phyloP scores from a whole-genome alignment of 1,140 invertebrate species.

The Hetaerina americana region DNA sequence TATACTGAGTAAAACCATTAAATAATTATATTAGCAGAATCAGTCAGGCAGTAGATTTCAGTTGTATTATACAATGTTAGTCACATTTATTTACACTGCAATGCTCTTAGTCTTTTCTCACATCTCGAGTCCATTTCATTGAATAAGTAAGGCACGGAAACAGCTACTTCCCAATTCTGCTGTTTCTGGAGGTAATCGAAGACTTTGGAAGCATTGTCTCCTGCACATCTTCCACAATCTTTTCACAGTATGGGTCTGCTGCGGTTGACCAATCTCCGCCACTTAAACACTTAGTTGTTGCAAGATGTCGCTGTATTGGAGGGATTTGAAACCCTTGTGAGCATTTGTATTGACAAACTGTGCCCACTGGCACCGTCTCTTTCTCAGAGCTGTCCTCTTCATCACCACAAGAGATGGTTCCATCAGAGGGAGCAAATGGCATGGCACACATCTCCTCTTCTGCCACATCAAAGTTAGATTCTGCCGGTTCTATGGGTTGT shows the following conservation, averaged over 20 bases:
- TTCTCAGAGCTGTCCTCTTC: background rate
- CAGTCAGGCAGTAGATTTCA: no score
- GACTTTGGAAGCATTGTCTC: background rate
- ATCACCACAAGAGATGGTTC: background rate
- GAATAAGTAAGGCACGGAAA: no score
- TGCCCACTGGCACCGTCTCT: background rate
- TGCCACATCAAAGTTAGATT: background rate
- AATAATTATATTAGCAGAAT: no score
- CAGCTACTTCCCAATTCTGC: background rate
- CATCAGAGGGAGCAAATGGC: background rate
- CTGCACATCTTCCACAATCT: background rate
- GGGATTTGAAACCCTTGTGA: background rate
- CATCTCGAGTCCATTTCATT: no score
- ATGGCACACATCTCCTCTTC: background rate
- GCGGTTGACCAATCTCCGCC: background rate
- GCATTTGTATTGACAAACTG: background rate
- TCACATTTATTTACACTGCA: no score
- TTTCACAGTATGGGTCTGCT: background rate
- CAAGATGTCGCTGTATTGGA: background rate
- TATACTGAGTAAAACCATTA: no score
- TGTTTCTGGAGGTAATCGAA: background rate
- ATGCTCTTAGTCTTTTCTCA: no score
- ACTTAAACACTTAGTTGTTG: background rate
- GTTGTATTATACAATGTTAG: no score
- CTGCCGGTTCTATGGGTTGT: background rate